phyloP scores from a whole-genome alignment of 1,140 invertebrate species.

The Drosophila burlai region DNA sequence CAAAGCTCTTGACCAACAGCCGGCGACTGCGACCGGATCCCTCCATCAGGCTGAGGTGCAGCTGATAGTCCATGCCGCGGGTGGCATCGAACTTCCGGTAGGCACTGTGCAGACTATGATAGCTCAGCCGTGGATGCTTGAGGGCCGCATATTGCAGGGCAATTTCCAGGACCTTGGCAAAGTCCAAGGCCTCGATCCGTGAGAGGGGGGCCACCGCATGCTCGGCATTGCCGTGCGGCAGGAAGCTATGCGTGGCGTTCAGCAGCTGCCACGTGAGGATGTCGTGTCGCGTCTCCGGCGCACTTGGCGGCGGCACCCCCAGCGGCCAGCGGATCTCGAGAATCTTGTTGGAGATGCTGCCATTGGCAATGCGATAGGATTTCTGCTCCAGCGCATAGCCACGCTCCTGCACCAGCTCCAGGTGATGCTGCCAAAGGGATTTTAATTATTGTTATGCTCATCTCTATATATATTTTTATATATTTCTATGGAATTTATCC shows the following conservation, averaged over 20 bases:
- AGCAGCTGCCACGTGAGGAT: constrained; percentile 94
- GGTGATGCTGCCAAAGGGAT: constrained; percentile 71
- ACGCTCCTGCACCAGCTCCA: constrained; percentile 86
- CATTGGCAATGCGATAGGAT: constrained; percentile 81
- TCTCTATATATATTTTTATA: not conserved
- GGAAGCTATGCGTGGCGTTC: constrained; percentile 92
- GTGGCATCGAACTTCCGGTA: constrained; percentile 95
- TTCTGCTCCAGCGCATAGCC: constrained; percentile 86
- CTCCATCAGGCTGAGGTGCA: constrained; percentile 89
- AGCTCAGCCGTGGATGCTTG: constrained; percentile 87
- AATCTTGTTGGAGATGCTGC: constrained; percentile 85
- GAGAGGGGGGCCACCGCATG: constrained; percentile 87
- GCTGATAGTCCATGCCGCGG: constrained; percentile 94
- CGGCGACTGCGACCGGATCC: constrained; percentile 39
- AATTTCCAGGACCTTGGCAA: constrained; percentile 88
- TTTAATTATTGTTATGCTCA: not conserved
- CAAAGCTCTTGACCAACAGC: constrained; percentile 75
- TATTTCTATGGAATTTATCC: not conserved
- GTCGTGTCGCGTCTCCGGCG: constrained; percentile 92
- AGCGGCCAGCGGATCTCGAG: constrained; percentile 90
- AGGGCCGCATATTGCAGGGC: constrained; percentile 87
- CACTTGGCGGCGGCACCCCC: constrained; percentile 90
- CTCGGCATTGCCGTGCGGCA: constrained; percentile 88
- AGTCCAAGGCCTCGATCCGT: constrained; percentile 88
- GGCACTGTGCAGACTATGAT: constrained; percentile 89